phyloP scores from a whole-genome alignment of 2,888 invertebrate genomes.

The Diarsia mendica region DNA sequence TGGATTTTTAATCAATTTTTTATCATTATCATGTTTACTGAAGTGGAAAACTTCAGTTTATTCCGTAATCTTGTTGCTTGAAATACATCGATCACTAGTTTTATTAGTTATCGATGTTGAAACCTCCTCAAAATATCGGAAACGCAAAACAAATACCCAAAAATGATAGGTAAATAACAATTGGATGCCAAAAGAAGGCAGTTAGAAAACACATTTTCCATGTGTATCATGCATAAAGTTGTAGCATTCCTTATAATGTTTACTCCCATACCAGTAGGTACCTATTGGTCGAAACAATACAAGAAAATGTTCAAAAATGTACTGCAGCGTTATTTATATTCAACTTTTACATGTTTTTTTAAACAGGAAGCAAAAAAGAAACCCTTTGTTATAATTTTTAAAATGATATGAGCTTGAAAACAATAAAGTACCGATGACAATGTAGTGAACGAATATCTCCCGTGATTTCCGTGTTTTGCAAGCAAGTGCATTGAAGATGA shows the following conservation, averaged over 20 bases:
- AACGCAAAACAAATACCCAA: no score
- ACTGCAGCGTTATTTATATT: conserved; percentile 21
- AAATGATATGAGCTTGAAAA: conserved; percentile 13
- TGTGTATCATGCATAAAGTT: background rate
- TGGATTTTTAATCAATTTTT: background rate
- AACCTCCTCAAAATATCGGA: no score
- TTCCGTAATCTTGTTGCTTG: no score
- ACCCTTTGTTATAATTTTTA: background rate
- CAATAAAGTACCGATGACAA: conserved; percentile 11
- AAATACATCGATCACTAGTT: no score
- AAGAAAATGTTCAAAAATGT: conserved; percentile 42
- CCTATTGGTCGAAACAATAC: conserved; percentile 38
- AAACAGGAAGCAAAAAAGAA: conserved; percentile 39
- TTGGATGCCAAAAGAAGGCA: background rate
- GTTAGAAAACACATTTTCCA: background rate
- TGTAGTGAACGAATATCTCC: conserved; percentile 1
- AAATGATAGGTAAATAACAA: background rate
- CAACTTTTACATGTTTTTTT: conserved; percentile 13
- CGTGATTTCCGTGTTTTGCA: conserved; percentile 16
- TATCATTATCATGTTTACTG: no score
- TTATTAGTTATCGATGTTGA: no score
- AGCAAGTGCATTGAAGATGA: background rate
- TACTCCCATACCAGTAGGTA: conserved; percentile 32
- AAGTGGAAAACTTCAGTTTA: no score
- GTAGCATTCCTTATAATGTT: background rate